phyloP scores from a whole-genome alignment of 2,888 invertebrate genomes.

The Torymus texanus region DNA sequence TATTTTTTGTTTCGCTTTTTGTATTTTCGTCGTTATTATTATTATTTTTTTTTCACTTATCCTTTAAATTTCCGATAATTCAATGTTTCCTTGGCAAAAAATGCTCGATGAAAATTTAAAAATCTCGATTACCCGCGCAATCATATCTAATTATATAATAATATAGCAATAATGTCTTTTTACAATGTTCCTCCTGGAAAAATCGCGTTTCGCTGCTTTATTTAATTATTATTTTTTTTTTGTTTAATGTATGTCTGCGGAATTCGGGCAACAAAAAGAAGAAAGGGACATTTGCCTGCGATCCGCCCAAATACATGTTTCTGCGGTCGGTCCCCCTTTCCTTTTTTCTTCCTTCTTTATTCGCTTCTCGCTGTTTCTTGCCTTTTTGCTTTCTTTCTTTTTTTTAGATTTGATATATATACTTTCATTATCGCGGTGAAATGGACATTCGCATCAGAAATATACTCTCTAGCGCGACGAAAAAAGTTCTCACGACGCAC shows the following conservation, averaged over 20 bases:
- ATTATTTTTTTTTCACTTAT: constrained; percentile 14
- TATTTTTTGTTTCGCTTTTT: constrained; percentile 12
- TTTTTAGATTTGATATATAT: constrained; percentile 31
- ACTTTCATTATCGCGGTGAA: constrained; percentile 49
- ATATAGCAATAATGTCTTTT: constrained; percentile 45
- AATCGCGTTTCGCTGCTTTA: constrained; percentile 13
- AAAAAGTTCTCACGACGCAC: constrained; percentile 37
- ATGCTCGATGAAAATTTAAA: constrained; percentile 46
- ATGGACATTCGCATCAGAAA: constrained; percentile 49
- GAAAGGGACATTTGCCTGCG: constrained; percentile 19
- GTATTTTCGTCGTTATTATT: constrained; percentile 4
- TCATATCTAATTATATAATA: constrained; percentile 36
- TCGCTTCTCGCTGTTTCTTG: not conserved
- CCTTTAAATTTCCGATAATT: constrained; percentile 9
- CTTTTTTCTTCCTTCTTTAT: not conserved
- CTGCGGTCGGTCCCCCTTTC: constrained; percentile 12
- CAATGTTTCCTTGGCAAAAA: constrained; percentile 22
- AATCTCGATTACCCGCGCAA: constrained; percentile 45
- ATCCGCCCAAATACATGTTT: not conserved
- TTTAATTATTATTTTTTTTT: not conserved
- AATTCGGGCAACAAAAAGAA: constrained; percentile 36
- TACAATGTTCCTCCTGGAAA: constrained; percentile 45
- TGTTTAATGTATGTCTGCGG: constrained; percentile 7
- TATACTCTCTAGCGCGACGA: constrained; percentile 33
- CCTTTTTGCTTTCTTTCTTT: constrained; percentile 6